phyloP scores from a whole-genome alignment of 1,140 invertebrate genomes.

The Drosophila kohkoa region DNA sequence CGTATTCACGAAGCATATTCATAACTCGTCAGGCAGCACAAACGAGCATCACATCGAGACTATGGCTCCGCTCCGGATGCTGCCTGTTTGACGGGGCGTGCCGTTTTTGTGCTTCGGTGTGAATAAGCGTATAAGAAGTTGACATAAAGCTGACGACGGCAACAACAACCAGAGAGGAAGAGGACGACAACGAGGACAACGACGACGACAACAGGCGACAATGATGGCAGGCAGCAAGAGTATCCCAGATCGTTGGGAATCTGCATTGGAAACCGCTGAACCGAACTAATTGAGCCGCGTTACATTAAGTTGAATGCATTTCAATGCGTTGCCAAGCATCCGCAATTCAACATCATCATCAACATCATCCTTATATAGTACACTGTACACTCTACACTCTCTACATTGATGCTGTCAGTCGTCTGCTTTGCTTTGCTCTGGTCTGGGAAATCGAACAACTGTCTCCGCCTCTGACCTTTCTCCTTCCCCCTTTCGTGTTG shows the following conservation, averaged over 20 bases:
- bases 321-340: constrained; percentile 77
- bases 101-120: constrained; percentile 79
- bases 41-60: constrained; percentile 41
- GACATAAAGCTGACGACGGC: constrained; percentile 68
- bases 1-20: constrained; percentile 54
- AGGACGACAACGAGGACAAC: constrained; percentile 18
- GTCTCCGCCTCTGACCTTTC: constrained; percentile 30
- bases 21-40: constrained; percentile 71
- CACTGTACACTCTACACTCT: constrained; percentile 42
- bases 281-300: constrained; percentile 84
- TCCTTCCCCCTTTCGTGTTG: not conserved
- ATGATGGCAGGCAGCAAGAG: constrained; percentile 28
- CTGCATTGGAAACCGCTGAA: constrained; percentile 78
- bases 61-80: constrained; percentile 11
- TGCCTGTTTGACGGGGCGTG: constrained; percentile 43
- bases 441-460: constrained; percentile 70
- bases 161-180: constrained; percentile 8
- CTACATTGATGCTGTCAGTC: constrained; percentile 38
- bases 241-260: constrained; percentile 49
- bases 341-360: constrained; percentile 35
- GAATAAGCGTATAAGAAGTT: constrained; percentile 83
- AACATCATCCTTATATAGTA: constrained; percentile 26
- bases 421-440: not conserved
- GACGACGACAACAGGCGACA: constrained; percentile 8
- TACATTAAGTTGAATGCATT: constrained; percentile 81